phyloP scores from a whole-genome alignment of 2,797 vertebrate species.

The Protonibea diacanthus region DNA sequence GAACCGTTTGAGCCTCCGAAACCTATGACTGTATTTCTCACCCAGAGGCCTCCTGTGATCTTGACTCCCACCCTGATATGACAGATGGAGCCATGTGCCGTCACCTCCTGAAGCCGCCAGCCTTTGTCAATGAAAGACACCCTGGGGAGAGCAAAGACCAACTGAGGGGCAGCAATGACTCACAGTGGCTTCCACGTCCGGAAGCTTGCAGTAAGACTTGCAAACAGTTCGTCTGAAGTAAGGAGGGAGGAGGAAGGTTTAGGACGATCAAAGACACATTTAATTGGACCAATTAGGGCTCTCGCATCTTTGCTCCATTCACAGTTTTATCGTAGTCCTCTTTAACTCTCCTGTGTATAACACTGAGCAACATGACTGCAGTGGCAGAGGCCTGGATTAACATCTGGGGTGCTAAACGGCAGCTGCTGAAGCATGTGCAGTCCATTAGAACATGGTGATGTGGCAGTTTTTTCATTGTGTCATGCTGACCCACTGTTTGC shows the following conservation, averaged over 20 bases:
- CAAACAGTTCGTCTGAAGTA: slow-evolving; percentile 48
- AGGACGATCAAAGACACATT: slow-evolving; percentile 58
- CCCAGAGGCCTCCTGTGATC: slow-evolving; percentile 40
- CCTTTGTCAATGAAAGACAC: slow-evolving; percentile 72
- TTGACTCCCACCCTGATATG: slow-evolving; percentile 43
- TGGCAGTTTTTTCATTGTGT: slow-evolving; percentile 69
- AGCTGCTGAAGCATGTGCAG: slow-evolving; percentile 59
- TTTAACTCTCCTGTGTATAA: slow-evolving; percentile 35
- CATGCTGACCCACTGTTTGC: slow-evolving; percentile 52
- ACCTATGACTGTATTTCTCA: slow-evolving; percentile 36
- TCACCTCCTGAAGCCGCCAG: slow-evolving; percentile 62
- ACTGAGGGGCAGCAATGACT: slow-evolving; percentile 68
- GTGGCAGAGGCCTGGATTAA: slow-evolving; percentile 27
- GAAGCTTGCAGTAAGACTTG: slow-evolving; percentile 67
- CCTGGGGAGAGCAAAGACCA: slow-evolving; percentile 66
- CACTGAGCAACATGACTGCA: slow-evolving; percentile 36
- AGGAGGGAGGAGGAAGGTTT: slow-evolving; percentile 31
- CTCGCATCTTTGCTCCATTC: slow-evolving; percentile 61
- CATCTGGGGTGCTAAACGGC: slow-evolving; percentile 58
- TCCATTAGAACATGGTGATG: slow-evolving; percentile 64
- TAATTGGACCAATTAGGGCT: slow-evolving; percentile 64
- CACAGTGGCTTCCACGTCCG: slow-evolving; percentile 62
- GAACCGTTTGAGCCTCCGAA: slow-evolving; percentile 32
- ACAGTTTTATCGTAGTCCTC: slow-evolving; percentile 29
- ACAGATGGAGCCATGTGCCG: slow-evolving; percentile 65